Evolutionary conservation across 2,888 invertebrate genomes (phyloP).

Genomic region (Torymus aiolomorphi): DNA sequence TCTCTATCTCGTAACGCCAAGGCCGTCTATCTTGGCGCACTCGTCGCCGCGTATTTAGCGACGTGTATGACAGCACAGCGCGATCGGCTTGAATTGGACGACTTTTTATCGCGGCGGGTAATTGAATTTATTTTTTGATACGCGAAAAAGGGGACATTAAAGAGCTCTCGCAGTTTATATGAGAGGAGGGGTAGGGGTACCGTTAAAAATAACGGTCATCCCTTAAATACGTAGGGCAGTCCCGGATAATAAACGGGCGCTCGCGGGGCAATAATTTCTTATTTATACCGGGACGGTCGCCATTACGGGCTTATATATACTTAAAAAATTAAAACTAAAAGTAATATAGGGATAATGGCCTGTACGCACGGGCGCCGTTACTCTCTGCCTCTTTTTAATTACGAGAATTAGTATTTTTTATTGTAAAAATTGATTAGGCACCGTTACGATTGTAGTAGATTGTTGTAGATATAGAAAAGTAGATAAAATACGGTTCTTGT

Average conservation of each 20-base stretch:
- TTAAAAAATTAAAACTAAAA: constrained; percentile 30
- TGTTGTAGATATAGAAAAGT: too few relatives aligned
- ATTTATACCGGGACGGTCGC: constrained; percentile 19
- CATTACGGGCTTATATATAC: constrained; percentile 8
- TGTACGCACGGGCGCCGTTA: constrained; percentile 6
- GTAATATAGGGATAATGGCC: constrained; percentile 2
- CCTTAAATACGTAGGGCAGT: constrained; percentile 41
- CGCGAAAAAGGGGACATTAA: background rate
- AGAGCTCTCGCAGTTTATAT: constrained; percentile 6
- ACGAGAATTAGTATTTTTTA: too few relatives aligned
- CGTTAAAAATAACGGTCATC: constrained; percentile 50
- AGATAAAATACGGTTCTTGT: too few relatives aligned
- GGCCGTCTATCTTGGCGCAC: constrained; percentile 27
- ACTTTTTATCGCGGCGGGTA: too few relatives aligned
- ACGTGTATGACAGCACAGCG: too few relatives aligned
- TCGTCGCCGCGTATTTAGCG: background rate
- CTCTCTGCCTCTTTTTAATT: too few relatives aligned
- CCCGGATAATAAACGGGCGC: constrained; percentile 35
- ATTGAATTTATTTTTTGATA: too few relatives aligned
- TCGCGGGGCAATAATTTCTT: constrained; percentile 37
- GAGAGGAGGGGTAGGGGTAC: background rate
- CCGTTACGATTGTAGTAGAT: too few relatives aligned
- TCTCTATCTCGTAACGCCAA: constrained; percentile 17
- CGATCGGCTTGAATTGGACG: too few relatives aligned
- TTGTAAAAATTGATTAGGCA: too few relatives aligned